Evolutionary conservation across 2,888 invertebrate species (phyloP).

Genomic region (Parthenolecanium corni): DNA sequence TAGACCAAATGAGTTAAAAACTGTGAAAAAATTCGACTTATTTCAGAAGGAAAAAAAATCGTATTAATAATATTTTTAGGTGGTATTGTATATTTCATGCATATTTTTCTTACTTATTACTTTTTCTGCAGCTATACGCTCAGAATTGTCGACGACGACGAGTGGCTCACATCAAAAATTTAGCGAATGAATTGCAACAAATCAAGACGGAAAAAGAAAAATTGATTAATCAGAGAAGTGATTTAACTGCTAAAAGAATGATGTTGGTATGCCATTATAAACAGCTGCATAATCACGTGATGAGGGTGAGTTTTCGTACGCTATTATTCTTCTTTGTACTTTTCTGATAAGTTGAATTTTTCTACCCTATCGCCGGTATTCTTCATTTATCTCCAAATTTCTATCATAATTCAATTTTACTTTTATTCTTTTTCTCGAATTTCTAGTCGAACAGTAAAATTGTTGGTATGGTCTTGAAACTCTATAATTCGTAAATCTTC

Average conservation of each 20-base stretch:
- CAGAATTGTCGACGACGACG: conserved; percentile 25
- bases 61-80: too few relatives aligned
- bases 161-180: conserved; percentile 21
- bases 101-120: not conserved
- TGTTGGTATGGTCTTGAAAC: not conserved
- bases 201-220: conserved; percentile 17
- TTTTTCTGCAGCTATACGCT: conserved; percentile 16
- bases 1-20: too few relatives aligned
- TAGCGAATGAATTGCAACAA: conserved; percentile 19
- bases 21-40: too few relatives aligned
- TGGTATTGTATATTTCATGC: too few relatives aligned
- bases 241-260: not conserved
- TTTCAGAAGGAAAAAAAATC: too few relatives aligned
- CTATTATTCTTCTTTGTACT: not conserved
- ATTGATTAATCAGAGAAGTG: not conserved
- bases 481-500: too few relatives aligned
- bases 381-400: too few relatives aligned
- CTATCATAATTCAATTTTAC: too few relatives aligned
- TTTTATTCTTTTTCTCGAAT: too few relatives aligned
- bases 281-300: conserved; percentile 6
- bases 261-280: conserved; percentile 7
- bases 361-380: too few relatives aligned
- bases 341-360: not conserved
- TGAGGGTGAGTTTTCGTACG: conserved; percentile 6
- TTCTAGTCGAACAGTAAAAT: too few relatives aligned